Base-by-base conservation (phyloP, 2,888 invertebrate species). In the Cryptus armator region DNA sequence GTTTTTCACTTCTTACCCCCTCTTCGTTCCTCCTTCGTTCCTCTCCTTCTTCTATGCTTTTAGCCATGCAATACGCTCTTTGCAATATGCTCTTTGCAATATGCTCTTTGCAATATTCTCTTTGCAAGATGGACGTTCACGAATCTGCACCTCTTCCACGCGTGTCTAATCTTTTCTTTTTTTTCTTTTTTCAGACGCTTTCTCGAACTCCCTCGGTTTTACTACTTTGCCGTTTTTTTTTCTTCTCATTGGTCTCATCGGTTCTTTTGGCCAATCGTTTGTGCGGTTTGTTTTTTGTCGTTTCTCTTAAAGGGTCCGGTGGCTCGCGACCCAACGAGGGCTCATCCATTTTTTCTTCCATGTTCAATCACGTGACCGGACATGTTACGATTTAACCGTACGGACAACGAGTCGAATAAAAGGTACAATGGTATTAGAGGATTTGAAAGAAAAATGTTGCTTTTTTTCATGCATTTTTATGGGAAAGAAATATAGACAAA, bases 101-200 rank as follows among this genome's bases (percentile, higher is more conserved):
- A 24, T 32, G 53, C 83, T 75, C 75, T 77, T 53, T 48, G 19
- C 44, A 67, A n/a, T 44, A 68, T 16, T 48, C 59, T 10, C 62
- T 51, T 67, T 48, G 66, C 7, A 37, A 37, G 37, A 70, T 44
- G 51, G 68, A 67, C 78, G 56, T 77, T 82, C 79, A 59, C 67
- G 66, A 83, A 81, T 77, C 84, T 75, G 59, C 75, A 71, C 75
- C 83, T 85, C 62, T 64, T 46, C 77, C 56, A 53, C 56, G 53
- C 59, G 74, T 48, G 66, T 76, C 66, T n/a, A n/a, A n/a, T 19
- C 37, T 70, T 72, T 32, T 67, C 44, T 51, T 10, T 62, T 59
- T 48, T 12, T 70, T 24, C 44, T 67, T 66, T 46, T 48, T n/a
- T 67, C 29, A 37, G 9, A 59, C 81, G 43, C 67, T 67, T 66